Evolutionary conservation across 1,140 invertebrate species (phyloP).

Genomic region (Trinorchestia longiramus): DNA sequence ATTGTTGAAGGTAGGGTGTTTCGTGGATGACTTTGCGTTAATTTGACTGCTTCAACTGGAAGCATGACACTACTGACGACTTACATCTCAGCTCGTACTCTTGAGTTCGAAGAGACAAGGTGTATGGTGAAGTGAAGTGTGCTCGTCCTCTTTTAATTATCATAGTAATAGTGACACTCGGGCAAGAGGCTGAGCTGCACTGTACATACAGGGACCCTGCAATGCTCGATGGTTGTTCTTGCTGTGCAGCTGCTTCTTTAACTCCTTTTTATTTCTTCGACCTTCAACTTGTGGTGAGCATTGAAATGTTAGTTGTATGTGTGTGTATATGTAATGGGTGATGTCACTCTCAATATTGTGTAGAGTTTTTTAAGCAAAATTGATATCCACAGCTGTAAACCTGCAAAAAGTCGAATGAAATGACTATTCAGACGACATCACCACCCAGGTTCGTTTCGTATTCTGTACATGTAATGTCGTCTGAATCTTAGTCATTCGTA

Average conservation of each 20-base stretch:
- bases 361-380: background rate
- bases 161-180: background rate
- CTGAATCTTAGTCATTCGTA: background rate
- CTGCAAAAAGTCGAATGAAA: background rate
- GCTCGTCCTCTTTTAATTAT: background rate
- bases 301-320: background rate
- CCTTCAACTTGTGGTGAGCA: background rate
- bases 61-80: background rate
- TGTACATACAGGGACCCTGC: background rate
- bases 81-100: background rate
- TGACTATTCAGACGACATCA: background rate
- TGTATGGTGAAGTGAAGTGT: background rate
- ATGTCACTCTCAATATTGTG: background rate
- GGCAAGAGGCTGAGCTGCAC: background rate
- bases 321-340: background rate
- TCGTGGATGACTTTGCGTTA: background rate
- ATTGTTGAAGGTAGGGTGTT: background rate
- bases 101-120: background rate
- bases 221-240: background rate
- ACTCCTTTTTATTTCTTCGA: background rate
- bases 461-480: background rate
- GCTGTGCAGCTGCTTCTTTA: background rate
- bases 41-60: background rate
- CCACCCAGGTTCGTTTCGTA: background rate
- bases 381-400: background rate